These are phyloP conservation scores for Parasteatoda lunata DNA, from an alignment of 2,888 invertebrate genomes.

Conservation along the genomic window DNA sequence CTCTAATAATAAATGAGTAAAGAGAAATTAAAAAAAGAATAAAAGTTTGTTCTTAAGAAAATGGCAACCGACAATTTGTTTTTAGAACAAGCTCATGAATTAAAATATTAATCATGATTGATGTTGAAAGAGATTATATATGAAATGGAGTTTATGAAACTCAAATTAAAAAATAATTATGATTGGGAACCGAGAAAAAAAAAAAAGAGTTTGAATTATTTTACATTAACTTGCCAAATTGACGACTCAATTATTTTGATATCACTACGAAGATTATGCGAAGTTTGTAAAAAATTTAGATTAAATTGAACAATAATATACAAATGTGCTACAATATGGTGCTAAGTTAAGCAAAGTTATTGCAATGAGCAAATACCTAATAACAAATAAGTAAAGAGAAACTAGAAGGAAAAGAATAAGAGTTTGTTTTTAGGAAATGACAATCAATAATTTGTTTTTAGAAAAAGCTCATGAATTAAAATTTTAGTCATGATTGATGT, in stretches of 20 bases:
- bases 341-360: no score
- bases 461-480: not conserved
- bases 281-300: no score
- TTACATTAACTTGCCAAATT: no score
- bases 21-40: not conserved
- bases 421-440: not conserved
- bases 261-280: no score
- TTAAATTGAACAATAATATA: no score
- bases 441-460: not conserved
- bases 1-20: conserved; percentile 2
- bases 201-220: no score
- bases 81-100: not conserved
- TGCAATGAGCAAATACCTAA: not conserved
- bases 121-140: not conserved
- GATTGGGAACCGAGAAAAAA: not conserved
- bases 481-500: not conserved
- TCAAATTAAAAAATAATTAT: not conserved
- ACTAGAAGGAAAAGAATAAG: not conserved
- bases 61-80: not conserved
- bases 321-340: no score
- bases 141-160: not conserved
- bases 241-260: no score
- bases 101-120: not conserved
- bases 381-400: not conserved
- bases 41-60: not conserved